Base-by-base conservation (phyloP, 2,888 invertebrate species). In the Acleris cristana region DNA sequence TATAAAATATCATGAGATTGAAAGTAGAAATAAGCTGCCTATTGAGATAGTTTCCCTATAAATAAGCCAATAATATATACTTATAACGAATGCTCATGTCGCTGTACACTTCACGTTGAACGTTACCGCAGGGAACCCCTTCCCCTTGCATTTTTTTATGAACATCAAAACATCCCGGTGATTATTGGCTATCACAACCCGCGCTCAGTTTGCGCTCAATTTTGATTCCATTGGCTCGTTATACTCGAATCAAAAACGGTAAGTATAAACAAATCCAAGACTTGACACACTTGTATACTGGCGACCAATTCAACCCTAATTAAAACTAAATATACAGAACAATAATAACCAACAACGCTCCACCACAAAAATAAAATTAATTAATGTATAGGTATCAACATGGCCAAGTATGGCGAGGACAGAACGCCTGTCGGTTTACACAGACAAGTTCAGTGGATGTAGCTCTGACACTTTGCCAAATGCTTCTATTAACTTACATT, bases 151-250 rank as follows among this genome's bases (percentile, higher is more conserved):
- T 85, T 90, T 89, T 0, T 89, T 72, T 83, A 83, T 81, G 82
- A 86, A 84, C 78, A 90, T 88, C 86, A 84, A 79, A 88, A 87
- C 82, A 84, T 67, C 76, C 78, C 76, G 69, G 78, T 74, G 70
- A 78, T 79, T 80, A 81, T 76, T 77, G 77, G 80, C 82, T 84
- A 85, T 87, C 88, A 89, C 88, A 90, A 89, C 89, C 88, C 72
- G 80, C 78, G 79, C 79, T 77, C 72, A 66, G 71, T 68, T 72
- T 75, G 82, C 79, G 78, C 79, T 75, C 77, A 78, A 85, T 85
- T 86, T 87, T 84, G 84, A 83, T 87, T 81, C 82, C 85, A 86
- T 88, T 87, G 86, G 88, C 88, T 87, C 85, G 73, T 75, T 77
- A 74, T 72, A 76, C 75, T 74, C 73, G 69, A 74, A 78, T 76